Percentiles rank a stretch among this genome's conserved stretches.
Evolutionary conservation across 2,888 invertebrate species (phyloP).

Genomic region (Eristalis tenax): DNA sequence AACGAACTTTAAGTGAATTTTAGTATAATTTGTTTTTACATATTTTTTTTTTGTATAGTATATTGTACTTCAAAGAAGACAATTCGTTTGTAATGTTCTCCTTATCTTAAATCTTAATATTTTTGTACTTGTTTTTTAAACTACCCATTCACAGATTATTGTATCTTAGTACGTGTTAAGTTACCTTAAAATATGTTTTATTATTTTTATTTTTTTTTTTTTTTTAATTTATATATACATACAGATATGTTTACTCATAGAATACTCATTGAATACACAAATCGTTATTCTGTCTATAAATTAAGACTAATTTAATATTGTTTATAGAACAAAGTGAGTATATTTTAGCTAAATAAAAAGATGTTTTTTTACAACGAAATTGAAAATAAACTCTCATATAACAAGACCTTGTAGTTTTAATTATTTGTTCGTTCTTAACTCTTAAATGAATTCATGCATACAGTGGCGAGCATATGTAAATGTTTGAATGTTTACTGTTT

Average conservation of each 20-base stretch:
- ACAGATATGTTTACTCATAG: constrained; percentile 26
- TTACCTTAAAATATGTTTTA: constrained; percentile 1
- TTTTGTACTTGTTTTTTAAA: constrained; percentile 4
- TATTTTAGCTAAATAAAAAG: constrained; percentile 62
- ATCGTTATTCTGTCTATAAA: constrained; percentile 30
- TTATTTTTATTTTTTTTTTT: constrained; percentile 14
- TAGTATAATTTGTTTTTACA: constrained; percentile 10
- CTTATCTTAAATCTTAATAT: neutral
- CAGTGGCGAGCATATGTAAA: too few relatives aligned
- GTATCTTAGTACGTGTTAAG: neutral
- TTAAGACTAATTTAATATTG: constrained; percentile 53
- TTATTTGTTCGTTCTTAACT: neutral
- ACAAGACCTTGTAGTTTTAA: neutral
- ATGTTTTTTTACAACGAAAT: constrained; percentile 65
- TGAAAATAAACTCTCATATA: constrained; percentile 4
- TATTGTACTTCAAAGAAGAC: constrained; percentile 12
- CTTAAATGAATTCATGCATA: too few relatives aligned
- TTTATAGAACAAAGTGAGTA: constrained; percentile 38
- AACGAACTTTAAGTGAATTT: neutral
- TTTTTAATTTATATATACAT: constrained; percentile 42
- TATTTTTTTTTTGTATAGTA: constrained; percentile 35
- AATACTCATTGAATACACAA: constrained; percentile 46
- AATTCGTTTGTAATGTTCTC: constrained; percentile 30
- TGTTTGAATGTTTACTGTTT: too few relatives aligned
- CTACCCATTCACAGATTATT: neutral